A percentile compares a stretch with the other conserved stretches of the same genome.
phyloP scores from a whole-genome alignment of 2,888 invertebrate species.

The Lepidochrysops patricia region DNA sequence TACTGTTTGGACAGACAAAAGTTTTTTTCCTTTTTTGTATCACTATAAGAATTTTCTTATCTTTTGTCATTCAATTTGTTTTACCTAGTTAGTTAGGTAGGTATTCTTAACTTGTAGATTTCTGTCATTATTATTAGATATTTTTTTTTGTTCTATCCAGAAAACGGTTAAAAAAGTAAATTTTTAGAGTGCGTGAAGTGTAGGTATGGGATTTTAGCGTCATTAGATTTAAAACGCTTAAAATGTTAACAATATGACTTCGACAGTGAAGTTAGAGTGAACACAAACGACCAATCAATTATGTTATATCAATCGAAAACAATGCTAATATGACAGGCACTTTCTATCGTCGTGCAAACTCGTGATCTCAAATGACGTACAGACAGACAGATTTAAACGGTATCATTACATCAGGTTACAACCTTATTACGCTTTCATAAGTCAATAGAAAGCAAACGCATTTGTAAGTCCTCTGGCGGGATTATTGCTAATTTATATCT shows the following conservation, averaged over 20 bases:
- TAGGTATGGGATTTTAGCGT: too few species aligned
- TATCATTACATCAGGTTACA: background rate
- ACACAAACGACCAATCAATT: background rate
- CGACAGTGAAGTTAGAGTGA: too few species aligned
- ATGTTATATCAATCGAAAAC: background rate
- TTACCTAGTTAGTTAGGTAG: too few species aligned
- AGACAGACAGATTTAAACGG: background rate
- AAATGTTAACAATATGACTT: background rate
- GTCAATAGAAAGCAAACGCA: background rate
- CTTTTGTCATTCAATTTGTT: background rate
- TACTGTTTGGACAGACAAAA: slow-evolving; percentile 17
- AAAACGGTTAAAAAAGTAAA: too few species aligned
- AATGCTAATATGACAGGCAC: background rate
- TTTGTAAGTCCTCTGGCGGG: background rate
- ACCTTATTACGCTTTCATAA: slow-evolving; percentile 2
- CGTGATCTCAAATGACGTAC: background rate
- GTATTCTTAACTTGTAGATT: too few species aligned
- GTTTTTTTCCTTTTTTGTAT: slow-evolving; percentile 7
- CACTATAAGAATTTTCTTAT: background rate
- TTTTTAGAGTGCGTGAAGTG: too few species aligned
- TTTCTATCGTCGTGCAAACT: background rate
- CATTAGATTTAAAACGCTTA: too few species aligned
- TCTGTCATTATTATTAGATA: too few species aligned
- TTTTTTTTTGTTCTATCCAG: too few species aligned
- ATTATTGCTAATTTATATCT: too few species aligned